Base-by-base conservation (phyloP, 2,888 invertebrate species). In the Ptilodon capucinus region DNA sequence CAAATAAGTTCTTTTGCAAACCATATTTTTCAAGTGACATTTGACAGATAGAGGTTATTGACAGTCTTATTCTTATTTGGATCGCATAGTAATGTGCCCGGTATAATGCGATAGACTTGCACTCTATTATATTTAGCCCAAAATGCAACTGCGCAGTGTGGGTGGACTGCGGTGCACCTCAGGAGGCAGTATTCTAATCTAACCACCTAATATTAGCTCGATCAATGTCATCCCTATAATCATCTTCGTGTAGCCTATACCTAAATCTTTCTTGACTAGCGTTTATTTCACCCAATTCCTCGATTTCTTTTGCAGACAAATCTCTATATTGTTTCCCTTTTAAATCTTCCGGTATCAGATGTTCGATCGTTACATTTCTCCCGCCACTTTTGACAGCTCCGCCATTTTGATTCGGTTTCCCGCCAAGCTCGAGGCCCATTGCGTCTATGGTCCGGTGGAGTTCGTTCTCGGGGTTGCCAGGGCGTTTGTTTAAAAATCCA, bases 281-380 rank as follows among this genome's bases (percentile, higher is more conserved):
- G 46, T 80, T 86, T 0, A 90, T 68, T 46, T 81, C 73, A 0
- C 80, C 86, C 17, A 85, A 68, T 7, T 84, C 76, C n/a, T 84
- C 69, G 9, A 90, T 59, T 50, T 91, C 84, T 0, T 57, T 62
- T 0, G 71, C 78, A 0, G 79, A 71, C 0, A 90, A 60, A 46
- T 91, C 87, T 18, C 77, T 86, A 13, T 84, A 81, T 44, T 71
- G 76, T 34, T 76, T 86, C 0, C 84, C 85, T 63, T 84, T 85
- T 0, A 84, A 51, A 4, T 68, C 64, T 56, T 81, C 80, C 0
- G 81, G 81, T 2, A 74, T 30, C 2, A 74, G 51, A n/a, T 60
- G 55, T 2, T 67, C 42, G 28, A 39, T 25, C 6, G 25, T 43
- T 2, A 61, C 39, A 9, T 57, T 52, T 19, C 42, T 9, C 21